Evolutionary conservation across 2,888 invertebrate genomes (phyloP), one percentile per base, ranked within the genome.

Genomic region (Neelides folsomi): DNA sequence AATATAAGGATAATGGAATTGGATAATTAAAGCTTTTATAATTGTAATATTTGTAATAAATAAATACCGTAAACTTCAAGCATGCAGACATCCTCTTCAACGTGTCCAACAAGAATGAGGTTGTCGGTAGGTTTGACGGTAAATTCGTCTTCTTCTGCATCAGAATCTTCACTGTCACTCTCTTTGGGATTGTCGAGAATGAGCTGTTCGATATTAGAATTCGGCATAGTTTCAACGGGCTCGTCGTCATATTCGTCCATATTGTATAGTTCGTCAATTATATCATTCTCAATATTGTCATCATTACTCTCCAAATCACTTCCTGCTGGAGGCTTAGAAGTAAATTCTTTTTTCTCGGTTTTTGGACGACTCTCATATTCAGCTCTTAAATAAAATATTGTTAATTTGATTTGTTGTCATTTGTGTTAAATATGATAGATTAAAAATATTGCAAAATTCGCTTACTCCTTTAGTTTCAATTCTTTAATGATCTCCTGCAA

Each of bases 61-160:
- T 44, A 68, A 71, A 73, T 72, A 86, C 86, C 81, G 75, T 87
- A 84, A 40, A 94, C 81, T 78, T 94, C 93, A 60, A 95, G 72
- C 45, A 83, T 76, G 67, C 87, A 86, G 12, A 85, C 81, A 72
- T 90, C 89, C 63, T 83, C 86, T 65, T 87, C 82, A 1, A 89
- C 85, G 68, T 84, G 86, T 0, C 89, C 93, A 1, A 87, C 81
- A 12, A 90, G 72, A 18, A 97, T 76, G 18, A 97, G 75, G 72
- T 95, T 97, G 69, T 97, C 97, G 55, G 78, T 79, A 0, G 83
- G 78, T 70, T 87, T 86, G 44, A 97, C 87, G 42, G 83, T 75
- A 68, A 89, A 87, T 71, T 97, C 90, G 65, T 92, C 92, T 65
- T 84, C 84, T 66, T 93, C 73, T 46, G 65, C 67, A 45, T 66